These are phyloP conservation scores for Cosmia trapezina DNA, from an alignment of 2,888 invertebrate genomes.

Conservation along the genomic window DNA sequence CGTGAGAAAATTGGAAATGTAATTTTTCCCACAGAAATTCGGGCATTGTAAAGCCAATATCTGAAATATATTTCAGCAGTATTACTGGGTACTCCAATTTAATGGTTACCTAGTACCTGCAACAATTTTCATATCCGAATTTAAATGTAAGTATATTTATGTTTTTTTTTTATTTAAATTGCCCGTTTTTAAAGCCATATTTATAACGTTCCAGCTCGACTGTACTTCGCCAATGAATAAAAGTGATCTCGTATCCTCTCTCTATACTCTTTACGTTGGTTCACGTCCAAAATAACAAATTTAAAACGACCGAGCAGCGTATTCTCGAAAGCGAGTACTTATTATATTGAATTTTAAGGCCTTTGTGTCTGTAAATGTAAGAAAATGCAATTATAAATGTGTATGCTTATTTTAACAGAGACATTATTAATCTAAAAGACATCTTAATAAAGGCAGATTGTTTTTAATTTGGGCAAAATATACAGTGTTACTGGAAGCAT, in stretches of 20 bases:
- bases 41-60: neutral
- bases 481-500: no score
- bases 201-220: slow-evolving; percentile 9
- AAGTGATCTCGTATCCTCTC: slow-evolving; percentile 60
- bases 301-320: slow-evolving; percentile 56
- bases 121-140: neutral
- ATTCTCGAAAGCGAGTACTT: slow-evolving; percentile 23
- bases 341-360: slow-evolving; percentile 28
- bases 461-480: no score
- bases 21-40: neutral
- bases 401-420: neutral
- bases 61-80: neutral
- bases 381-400: slow-evolving; percentile 3
- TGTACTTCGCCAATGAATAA: slow-evolving; percentile 64
- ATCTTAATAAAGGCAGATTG: no score
- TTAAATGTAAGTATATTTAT: slow-evolving; percentile 3
- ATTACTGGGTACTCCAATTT: neutral
- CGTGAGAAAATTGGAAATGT: neutral
- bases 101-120: neutral
- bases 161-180: neutral
- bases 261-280: slow-evolving; percentile 66
- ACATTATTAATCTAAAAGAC: no score
- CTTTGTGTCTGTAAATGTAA: slow-evolving; percentile 23
- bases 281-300: slow-evolving; percentile 73
- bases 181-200: neutral